Base-by-base conservation (phyloP, 2,113 vertebrate genomes). In the Cettia cetti region DNA sequence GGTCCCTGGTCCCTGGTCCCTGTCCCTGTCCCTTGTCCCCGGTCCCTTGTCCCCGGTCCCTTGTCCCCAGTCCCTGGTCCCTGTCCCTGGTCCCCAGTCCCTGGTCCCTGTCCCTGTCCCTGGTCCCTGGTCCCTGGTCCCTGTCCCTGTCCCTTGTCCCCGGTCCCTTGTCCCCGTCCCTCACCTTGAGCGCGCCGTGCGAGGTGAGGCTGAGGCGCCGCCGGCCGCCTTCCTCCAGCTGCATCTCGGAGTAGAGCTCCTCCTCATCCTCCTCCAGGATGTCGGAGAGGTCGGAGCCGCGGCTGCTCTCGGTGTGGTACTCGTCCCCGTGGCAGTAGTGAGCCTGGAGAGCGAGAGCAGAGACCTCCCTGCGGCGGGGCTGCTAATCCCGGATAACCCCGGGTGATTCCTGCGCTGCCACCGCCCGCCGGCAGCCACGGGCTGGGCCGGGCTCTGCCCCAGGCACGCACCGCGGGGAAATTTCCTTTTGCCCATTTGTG, bases 241-340 rank as follows among this genome's bases (percentile, higher is more conserved):
- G 99, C 99, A 99, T 99, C 97, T 99, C 99, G 0, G 99, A 99
- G 97, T 98, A 99, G 6, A 99, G 98, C 79, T 99, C 99, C 72
- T 99, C 99, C 98, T 99, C 99, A 4, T 99, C 99, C 94, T 99
- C 99, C 96, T 99, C 99, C 99, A 99, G 98, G 72, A 99, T 99
- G 97, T 99, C 99, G 0, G 99, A 99, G 69, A 99, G 97, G 97
- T 99, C 99, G 0, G 99, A 99, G 4, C 99, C 99, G 9, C 99
- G 98, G 97, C 99, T 99, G 97, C 99, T 99, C 97, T 99, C 99
- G 0, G 99, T 99, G 61, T 99, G 98, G 95, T 99, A 99, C 78
- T 99, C 99, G 9, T 99, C 99, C 22, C 98, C 98, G 30, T 99
- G 99, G 97, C 98, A 98, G 94, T 99, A 99, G 91, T 98, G 99